Percentiles rank a stretch among this genome's conserved stretches.
phyloP scores from a whole-genome alignment of 1,140 invertebrate species.

The Lucilia sericata region DNA sequence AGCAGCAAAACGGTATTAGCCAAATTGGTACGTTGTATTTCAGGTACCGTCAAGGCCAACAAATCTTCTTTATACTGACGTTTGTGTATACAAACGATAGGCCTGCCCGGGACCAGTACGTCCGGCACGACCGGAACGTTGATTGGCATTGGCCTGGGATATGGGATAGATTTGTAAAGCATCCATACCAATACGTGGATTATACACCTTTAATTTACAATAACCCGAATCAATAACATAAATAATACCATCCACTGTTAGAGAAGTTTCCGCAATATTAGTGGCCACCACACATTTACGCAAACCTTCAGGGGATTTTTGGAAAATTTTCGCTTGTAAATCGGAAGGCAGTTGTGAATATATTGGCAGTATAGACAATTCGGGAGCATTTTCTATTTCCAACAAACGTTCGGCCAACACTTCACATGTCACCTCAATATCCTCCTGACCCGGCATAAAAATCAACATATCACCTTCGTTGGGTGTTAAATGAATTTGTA shows the following conservation, averaged over 20 bases:
- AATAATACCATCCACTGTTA: constrained; percentile 90
- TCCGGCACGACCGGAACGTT: constrained; percentile 94
- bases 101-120: constrained; percentile 96
- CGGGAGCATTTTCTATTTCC: constrained; percentile 94
- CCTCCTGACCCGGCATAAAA: constrained; percentile 99
- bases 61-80: constrained; percentile 97
- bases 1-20: constrained; percentile 97
- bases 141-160: constrained; percentile 90
- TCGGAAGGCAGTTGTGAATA: constrained; percentile 99
- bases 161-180: constrained; percentile 82
- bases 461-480: constrained; percentile 93
- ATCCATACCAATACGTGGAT: constrained; percentile 99
- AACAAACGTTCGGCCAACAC: constrained; percentile 89
- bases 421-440: constrained; percentile 99
- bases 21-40: constrained; percentile 98
- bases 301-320: constrained; percentile 90
- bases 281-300: constrained; percentile 99
- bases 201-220: constrained; percentile 99
- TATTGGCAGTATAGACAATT: constrained; percentile 95
- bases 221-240: constrained; percentile 99
- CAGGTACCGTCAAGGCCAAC: constrained; percentile 92
- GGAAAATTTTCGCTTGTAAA: constrained; percentile 99
- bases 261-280: constrained; percentile 91
- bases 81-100: constrained; percentile 95
- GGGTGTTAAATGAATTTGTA: constrained; percentile 96